Evolutionary conservation across 2,797 vertebrate genomes (phyloP).

Genomic region (Brotula barbata): DNA sequence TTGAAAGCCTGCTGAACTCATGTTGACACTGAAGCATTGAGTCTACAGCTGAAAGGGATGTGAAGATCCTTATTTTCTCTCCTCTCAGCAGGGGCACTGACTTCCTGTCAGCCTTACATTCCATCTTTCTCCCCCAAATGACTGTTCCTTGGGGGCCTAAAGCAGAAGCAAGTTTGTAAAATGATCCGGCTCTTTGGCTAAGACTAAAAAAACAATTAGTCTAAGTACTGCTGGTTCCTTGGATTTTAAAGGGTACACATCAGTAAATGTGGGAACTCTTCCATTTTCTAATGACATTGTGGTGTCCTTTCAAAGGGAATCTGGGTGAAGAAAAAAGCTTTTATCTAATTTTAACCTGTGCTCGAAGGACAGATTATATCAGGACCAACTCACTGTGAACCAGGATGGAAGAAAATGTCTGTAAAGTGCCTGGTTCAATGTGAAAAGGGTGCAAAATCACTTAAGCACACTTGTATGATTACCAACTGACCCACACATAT

Average conservation of each 20-base stretch:
- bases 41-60: conserved; percentile 26
- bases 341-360: conserved; percentile 34
- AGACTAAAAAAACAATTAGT: conserved; percentile 2
- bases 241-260: conserved; percentile 9
- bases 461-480: too few relatives aligned
- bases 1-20: conserved; percentile 5
- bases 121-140: conserved; percentile 38
- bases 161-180: not conserved
- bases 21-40: conserved; percentile 14
- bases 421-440: not conserved
- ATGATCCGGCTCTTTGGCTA: not conserved
- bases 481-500: too few relatives aligned
- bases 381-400: not conserved
- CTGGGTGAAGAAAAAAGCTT: conserved; percentile 1
- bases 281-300: conserved; percentile 1
- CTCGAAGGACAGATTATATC: conserved; percentile 10
- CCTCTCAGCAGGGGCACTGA: conserved; percentile 32
- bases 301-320: not conserved
- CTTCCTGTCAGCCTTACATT: conserved; percentile 59
- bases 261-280: not conserved
- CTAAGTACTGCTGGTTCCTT: not conserved
- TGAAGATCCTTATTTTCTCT: conserved; percentile 28
- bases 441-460: too few relatives aligned
- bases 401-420: conserved; percentile 6
- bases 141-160: conserved; percentile 9